Conservation (phyloP, 2,888 invertebrate species). For the Acanthosepion pharaonis region DNA sequence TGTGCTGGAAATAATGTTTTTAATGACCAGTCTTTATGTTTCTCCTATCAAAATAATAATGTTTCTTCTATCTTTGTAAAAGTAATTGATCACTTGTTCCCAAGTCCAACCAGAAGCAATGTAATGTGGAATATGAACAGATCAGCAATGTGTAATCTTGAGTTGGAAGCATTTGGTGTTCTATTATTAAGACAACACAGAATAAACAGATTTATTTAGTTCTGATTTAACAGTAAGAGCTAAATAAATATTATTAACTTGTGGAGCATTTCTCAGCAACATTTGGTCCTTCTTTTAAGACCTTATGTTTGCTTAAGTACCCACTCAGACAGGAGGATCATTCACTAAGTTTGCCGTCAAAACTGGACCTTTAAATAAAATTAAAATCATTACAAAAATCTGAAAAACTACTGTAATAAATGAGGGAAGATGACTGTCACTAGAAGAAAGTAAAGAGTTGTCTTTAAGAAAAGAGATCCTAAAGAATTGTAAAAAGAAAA, state of each 20-base stretch:
- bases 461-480: constrained; percentile 12
- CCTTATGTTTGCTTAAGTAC: not conserved
- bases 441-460: constrained; percentile 7
- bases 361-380: not conserved
- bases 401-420: not conserved
- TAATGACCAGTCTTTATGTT: not conserved
- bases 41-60: not conserved
- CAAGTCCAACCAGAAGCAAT: not conserved
- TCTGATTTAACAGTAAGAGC: not conserved
- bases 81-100: not conserved
- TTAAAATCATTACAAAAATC: not conserved
- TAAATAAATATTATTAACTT: too few species aligned
- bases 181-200: not conserved
- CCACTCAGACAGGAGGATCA: not conserved
- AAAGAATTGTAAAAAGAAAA: not conserved
- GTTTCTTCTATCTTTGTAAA: not conserved
- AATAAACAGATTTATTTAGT: not conserved
- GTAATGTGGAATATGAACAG: not conserved
- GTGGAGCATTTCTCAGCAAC: not conserved
- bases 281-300: not conserved
- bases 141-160: not conserved
- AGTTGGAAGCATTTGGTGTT: not conserved
- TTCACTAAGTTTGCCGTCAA: constrained; percentile 20
- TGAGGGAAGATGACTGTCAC: not conserved
- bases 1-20: not conserved